A percentile compares a stretch with the other conserved stretches of the same genome.
These are phyloP conservation scores for Hyposoter dolosus DNA, from an alignment of 2,888 invertebrate species.

Conservation along the genomic window DNA sequence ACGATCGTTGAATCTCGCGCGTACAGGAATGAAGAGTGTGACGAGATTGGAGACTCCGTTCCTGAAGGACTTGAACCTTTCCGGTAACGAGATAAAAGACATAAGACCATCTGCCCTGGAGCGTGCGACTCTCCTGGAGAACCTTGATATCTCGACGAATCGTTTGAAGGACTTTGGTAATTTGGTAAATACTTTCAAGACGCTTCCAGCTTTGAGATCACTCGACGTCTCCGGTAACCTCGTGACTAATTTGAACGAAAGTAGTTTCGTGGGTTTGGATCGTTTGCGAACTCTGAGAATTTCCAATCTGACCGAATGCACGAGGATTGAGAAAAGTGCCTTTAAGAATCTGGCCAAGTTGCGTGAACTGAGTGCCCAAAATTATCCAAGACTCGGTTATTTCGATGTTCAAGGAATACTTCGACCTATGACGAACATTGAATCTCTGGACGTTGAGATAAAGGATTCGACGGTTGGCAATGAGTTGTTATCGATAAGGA, in stretches of 20 bases:
- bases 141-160: constrained; percentile 92
- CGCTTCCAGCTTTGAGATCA: constrained; percentile 89
- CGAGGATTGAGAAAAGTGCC: constrained; percentile 93
- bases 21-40: constrained; percentile 90
- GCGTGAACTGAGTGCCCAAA: constrained; percentile 89
- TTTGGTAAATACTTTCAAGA: constrained; percentile 77
- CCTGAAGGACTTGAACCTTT: constrained; percentile 91
- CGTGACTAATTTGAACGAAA: constrained; percentile 91
- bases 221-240: constrained; percentile 94
- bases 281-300: constrained; percentile 89
- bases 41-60: constrained; percentile 94
- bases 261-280: constrained; percentile 90
- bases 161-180: constrained; percentile 87
- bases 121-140: constrained; percentile 92
- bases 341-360: constrained; percentile 91
- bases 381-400: constrained; percentile 93
- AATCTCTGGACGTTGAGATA: constrained; percentile 93
- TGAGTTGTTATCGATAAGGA: constrained; percentile 92
- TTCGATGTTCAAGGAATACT: constrained; percentile 94
- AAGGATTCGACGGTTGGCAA: constrained; percentile 93
- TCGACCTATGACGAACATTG: constrained; percentile 90
- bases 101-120: constrained; percentile 90
- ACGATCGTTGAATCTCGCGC: constrained; percentile 92
- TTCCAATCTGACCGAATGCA: constrained; percentile 89
- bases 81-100: constrained; percentile 89